Base-by-base conservation (phyloP, 2,113 vertebrate species). In the Chamaetylas fuelleborni region DNA sequence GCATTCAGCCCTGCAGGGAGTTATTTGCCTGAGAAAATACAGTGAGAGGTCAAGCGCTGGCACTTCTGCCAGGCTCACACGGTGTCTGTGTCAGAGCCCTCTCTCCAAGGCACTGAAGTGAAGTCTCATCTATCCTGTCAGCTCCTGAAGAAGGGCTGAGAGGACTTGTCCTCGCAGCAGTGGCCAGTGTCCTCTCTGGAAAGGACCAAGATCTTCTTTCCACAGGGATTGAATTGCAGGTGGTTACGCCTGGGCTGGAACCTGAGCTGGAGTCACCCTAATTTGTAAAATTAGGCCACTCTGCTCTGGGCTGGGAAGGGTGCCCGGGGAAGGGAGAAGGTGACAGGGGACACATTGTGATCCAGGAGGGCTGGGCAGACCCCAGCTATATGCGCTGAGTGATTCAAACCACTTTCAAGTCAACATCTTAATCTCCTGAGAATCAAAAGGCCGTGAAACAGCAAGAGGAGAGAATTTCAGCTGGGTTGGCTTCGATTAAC, bases 41-140 rank as follows among this genome's bases (percentile, higher is more conserved):
- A 82, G 81, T 2, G 4, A 23, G 81, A 81, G 62, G 78, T 96
- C 92, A 81, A 91, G 86, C 0, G 1, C 57, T 67, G 72, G 7
- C 81, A 65, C 71, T 66, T 62, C 71, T 81, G 77, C 91, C 76
- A 65, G 62, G 53, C 71, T 93, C 60, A 58, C 54, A 74, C 94
- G 93, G 85, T 92, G 96, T 56, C 93, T 64, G 62, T 96, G 94
- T 97, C 97, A 98, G 96, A 84, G 80, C 96, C 91, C 76, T 94
- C 97, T 96, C 92, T 93, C 54, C 22, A 73, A 95, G 83, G 93
- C 92, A 91, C 81, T 71, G 64, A 94, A 86, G 76, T 48, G 18
- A 62, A 74, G 85, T 86, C 79, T 89, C 89, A 86, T 86, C 92
- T 96, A 65, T 81, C 47, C 70, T 97, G 95, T 92, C 95, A 93